Evolutionary conservation across 2,888 invertebrate genomes (phyloP), one percentile per base, ranked within the genome.

Genomic region (Julus scanicus): DNA sequence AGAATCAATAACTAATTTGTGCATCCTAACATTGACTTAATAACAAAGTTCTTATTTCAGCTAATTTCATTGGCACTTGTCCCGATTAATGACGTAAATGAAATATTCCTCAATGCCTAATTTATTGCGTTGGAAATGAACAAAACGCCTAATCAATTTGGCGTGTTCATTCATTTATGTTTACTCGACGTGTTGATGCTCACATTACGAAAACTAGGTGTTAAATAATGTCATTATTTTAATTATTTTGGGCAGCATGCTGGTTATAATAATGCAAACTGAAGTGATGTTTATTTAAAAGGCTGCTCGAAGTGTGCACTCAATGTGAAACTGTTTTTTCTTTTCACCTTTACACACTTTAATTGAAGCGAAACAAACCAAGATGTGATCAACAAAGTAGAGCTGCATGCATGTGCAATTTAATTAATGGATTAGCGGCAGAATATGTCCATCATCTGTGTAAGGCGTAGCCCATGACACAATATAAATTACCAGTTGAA

Each of bases 191-290:
- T 53, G 13, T 17, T 17, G 53, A 53, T 53, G 53, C 53, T 53
- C 53, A 17, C 53, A 53, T 3, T 53, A 17, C 53, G 13, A 15
- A 53, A 53, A 53, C 17, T 53, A 53, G 53, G 53, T 53, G 53
- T 53, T 53, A 53, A 53, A 53, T 53, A 53, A 13, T 53, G 53
- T 53, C 53, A 53, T 53, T 53, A 53, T 53, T 53, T 53, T 53
- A 53, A 53, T 53, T 53, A 53, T 53, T 53, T 53, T 17, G 15
- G 53, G 53, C 53, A 53, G 53, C 53, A 53, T 17, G 53, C 53
- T 53, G 53, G 53, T 53, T 53, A 53, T 53, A 53, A 53, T 53
- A 53, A 53, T 53, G 53, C 53, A 53, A 53, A 53, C 53, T 53
- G 53, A 53, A 53, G 53, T 53, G 53, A 53, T 53, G 53, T 53